Base-by-base conservation (phyloP, 2,797 vertebrate species). In the Sarcophilus harrisii region DNA sequence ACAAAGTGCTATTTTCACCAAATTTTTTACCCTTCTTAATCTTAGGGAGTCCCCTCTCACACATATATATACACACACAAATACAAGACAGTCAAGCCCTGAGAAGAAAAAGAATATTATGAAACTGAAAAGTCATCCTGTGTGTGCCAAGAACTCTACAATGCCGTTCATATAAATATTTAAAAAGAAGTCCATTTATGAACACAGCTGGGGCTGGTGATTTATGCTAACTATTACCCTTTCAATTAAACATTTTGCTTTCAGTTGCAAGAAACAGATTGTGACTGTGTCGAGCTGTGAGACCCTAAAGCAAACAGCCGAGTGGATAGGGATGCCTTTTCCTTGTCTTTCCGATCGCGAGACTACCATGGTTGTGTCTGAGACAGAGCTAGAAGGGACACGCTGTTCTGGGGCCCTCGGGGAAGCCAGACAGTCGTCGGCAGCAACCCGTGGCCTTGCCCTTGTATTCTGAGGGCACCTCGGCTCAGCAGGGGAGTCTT, bases 171-270 rank as follows among this genome's bases (percentile, higher is more conserved):
- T 52, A 9, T 13, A 52, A 52, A 92, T 92, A 60, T 92, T 60
- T 92, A 92, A 54, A 92, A 92, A 59, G 92, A 54, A 60, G 49
- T 0, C 0, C 24, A 4, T 62, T 96, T 0, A 0, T 90, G 60
- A 1, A 0, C 94, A 58, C n/a, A 91, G 90, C 73, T 95, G 90
- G 52, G 90, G 94, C 94, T 96, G 58, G n/a, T 96, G 94, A 54
- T 93, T 97, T 95, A 94, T 97, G 92, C 91, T 62, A 97, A 66
- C 93, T 89, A 89, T 38, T 95, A 91, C 92, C 96, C 62, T 92
- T 96, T 96, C 95, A 97, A 93, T 98, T 97, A 96, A 96, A 95
- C 73, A 90, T 97, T 97, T 96, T 94, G 92, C 90, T 97, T 97
- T 55, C n/a, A 58, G 32, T 92, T 90, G 58, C 59, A 96, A 73